A percentile compares a stretch with the other conserved stretches of the same genome.
These are phyloP conservation scores for Gambusia holbrooki DNA, from an alignment of 2,113 vertebrate genomes.

Conservation along the genomic window DNA sequence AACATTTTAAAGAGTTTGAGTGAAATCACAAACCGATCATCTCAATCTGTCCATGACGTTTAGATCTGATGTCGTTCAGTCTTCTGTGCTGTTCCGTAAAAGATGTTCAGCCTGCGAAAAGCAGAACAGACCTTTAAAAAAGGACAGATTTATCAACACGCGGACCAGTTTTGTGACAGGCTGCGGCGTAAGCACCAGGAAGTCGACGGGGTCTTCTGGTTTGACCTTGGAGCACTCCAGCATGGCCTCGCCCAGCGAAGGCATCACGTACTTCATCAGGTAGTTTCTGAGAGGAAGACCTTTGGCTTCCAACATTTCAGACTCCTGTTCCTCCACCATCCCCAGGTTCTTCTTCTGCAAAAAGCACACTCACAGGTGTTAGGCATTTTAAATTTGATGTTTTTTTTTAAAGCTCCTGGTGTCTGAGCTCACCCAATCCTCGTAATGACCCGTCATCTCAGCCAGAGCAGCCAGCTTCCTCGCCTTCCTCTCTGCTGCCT, in stretches of 20 bases:
- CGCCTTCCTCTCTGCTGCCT: slow-evolving; percentile 72
- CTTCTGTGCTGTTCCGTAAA: slow-evolving; percentile 41
- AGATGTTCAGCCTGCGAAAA: slow-evolving; percentile 73
- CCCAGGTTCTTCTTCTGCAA: slow-evolving; percentile 81
- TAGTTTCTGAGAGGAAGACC: slow-evolving; percentile 89
- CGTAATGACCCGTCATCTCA: slow-evolving; percentile 80
- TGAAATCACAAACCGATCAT: neutral
- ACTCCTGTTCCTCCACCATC: slow-evolving; percentile 87
- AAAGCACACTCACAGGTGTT: neutral
- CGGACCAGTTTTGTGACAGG: neutral
- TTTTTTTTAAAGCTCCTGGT: neutral
- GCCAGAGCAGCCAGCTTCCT: slow-evolving; percentile 78
- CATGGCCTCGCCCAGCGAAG: slow-evolving; percentile 86
- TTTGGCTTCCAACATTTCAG: slow-evolving; percentile 84
- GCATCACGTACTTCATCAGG: slow-evolving; percentile 92
- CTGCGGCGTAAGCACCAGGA: slow-evolving; percentile 81
- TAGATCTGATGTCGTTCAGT: neutral
- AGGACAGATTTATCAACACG: neutral
- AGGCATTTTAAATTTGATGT: neutral
- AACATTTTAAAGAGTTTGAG: neutral
- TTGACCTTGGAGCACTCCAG: slow-evolving; percentile 86
- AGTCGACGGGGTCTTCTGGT: slow-evolving; percentile 91
- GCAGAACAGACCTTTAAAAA: neutral
- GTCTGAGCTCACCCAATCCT: slow-evolving; percentile 88
- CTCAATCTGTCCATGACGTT: neutral